These are phyloP conservation scores for Pedetes capensis DNA, from an alignment of 2,113 vertebrate species.

Conservation along the genomic window DNA sequence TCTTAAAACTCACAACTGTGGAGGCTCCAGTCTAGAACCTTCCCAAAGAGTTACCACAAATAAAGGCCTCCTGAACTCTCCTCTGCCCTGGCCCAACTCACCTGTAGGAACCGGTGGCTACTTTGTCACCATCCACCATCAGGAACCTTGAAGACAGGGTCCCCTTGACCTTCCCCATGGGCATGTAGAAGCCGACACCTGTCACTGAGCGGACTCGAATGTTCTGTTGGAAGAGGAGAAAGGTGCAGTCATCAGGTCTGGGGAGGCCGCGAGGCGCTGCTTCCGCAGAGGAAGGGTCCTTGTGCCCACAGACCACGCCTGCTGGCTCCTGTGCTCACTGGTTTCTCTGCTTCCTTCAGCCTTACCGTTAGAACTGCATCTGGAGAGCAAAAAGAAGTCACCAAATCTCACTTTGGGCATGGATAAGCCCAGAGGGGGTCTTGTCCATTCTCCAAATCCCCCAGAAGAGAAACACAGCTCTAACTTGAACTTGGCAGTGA, in stretches of 20 bases:
- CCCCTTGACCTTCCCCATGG: slow-evolving; percentile 90
- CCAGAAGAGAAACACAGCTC: neutral
- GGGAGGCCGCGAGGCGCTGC: neutral
- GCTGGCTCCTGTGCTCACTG: neutral
- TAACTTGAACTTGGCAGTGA: neutral
- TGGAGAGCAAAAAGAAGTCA: neutral
- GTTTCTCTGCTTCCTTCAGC: neutral
- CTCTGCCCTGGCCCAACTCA: slow-evolving; percentile 61
- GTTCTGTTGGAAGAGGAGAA: slow-evolving; percentile 85
- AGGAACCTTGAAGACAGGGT: slow-evolving; percentile 91
- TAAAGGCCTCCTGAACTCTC: neutral
- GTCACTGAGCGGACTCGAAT: slow-evolving; percentile 89
- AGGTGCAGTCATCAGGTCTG: neutral
- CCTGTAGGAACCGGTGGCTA: slow-evolving; percentile 94
- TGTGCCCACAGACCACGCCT: neutral
- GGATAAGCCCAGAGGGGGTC: neutral
- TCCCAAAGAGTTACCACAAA: neutral
- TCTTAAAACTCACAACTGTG: neutral
- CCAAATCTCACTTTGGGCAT: neutral
- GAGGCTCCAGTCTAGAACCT: neutral
- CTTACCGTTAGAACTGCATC: neutral
- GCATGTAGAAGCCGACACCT: slow-evolving; percentile 89
- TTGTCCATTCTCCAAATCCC: neutral
- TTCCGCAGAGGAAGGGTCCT: neutral
- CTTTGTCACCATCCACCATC: slow-evolving; percentile 96